phyloP scores from a whole-genome alignment of 2,113 vertebrate species.

The Varanus salvator region DNA sequence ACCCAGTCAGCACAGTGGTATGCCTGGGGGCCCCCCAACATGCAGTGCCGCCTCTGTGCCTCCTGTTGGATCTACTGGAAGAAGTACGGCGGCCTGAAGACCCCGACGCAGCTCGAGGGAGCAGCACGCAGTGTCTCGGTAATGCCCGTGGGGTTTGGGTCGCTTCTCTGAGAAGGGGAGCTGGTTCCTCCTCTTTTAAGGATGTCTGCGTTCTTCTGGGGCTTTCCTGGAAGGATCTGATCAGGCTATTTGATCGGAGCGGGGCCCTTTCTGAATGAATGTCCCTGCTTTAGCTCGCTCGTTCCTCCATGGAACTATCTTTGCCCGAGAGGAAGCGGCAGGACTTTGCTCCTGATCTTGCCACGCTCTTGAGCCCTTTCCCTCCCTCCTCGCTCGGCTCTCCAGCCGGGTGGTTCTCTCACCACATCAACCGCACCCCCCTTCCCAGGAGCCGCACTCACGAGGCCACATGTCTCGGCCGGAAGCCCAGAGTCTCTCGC shows the following conservation, averaged over 20 bases:
- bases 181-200: neutral
- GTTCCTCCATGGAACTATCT: neutral
- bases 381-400: neutral
- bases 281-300: neutral
- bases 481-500: constrained; percentile 90
- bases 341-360: neutral
- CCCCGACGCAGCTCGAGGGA: constrained; percentile 92
- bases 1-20: constrained; percentile 95
- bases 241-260: neutral
- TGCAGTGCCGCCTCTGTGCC: constrained; percentile 95
- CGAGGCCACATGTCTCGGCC: constrained; percentile 88
- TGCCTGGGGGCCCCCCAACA: constrained; percentile 95
- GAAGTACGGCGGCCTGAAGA: constrained; percentile 94
- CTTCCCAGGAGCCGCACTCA: constrained; percentile 82
- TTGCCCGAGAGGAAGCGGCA: neutral
- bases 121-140: constrained; percentile 86
- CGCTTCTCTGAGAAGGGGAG: too few relatives aligned
- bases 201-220: neutral
- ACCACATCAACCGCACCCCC: neutral
- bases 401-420: neutral
- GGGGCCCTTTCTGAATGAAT: neutral
- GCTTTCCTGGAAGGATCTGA: neutral
- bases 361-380: neutral
- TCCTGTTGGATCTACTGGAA: constrained; percentile 98
- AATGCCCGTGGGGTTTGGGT: constrained; percentile 49